Conservation (phyloP, 2,113 vertebrate species). For the Sclerurus mexicanus region DNA sequence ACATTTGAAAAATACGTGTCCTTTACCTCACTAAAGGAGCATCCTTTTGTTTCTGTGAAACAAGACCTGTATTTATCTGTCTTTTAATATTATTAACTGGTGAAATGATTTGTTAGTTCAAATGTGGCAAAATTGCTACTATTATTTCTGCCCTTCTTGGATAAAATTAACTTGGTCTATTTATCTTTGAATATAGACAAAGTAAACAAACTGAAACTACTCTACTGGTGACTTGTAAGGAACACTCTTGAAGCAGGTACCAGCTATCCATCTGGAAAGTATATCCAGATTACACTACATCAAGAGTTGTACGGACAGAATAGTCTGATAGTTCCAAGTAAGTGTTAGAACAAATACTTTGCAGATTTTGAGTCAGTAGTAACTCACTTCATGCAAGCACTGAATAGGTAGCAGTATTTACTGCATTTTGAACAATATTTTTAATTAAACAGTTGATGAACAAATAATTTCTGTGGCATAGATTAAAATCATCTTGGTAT, state of each 20-base stretch:
- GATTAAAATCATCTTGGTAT: constrained; percentile 40
- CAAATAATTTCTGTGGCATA: constrained; percentile 15
- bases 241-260: not conserved
- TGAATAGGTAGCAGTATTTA: constrained; percentile 34
- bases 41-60: constrained; percentile 80
- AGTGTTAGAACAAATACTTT: not conserved
- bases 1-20: not conserved
- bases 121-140: not conserved
- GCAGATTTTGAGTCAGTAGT: not conserved
- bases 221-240: not conserved
- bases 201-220: not conserved
- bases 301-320: not conserved
- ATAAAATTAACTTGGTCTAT: not conserved
- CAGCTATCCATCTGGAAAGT: not conserved
- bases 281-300: not conserved
- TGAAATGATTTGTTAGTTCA: constrained; percentile 30
- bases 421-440: constrained; percentile 59
- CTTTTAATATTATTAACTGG: constrained; percentile 32
- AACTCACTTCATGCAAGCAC: not conserved
- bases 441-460: constrained; percentile 18
- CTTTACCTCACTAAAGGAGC: constrained; percentile 50
- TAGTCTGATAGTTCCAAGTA: not conserved
- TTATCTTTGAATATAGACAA: constrained; percentile 1
- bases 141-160: constrained; percentile 29
- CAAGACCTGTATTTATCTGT: constrained; percentile 25